phyloP scores from a whole-genome alignment of 1,140 invertebrate species.

The Chymomyza costata region DNA sequence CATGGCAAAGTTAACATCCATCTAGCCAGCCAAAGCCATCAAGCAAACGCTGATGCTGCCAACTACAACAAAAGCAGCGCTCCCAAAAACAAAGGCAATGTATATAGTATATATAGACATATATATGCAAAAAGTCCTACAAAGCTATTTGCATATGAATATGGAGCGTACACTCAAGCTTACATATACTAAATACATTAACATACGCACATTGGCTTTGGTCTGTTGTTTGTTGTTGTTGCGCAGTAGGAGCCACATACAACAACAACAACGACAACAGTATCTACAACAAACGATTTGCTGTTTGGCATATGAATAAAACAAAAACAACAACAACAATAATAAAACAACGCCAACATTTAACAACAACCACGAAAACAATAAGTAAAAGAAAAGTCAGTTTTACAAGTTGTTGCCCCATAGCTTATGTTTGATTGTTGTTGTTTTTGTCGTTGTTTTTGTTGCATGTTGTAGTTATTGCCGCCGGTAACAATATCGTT shows the following conservation, averaged over 20 bases:
- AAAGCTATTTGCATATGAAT: conserved; percentile 68
- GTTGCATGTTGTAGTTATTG: conserved; percentile 57
- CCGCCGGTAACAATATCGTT: conserved; percentile 49
- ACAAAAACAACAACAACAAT: conserved; percentile 36
- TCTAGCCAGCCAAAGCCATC: conserved; percentile 41
- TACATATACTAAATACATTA: background rate
- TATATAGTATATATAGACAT: too few species aligned
- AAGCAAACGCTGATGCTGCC: conserved; percentile 27
- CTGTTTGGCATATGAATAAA: conserved; percentile 54
- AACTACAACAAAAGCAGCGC: conserved; percentile 18
- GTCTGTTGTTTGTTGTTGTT: conserved; percentile 36
- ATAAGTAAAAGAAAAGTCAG: conserved; percentile 34
- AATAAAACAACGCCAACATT: conserved; percentile 34
- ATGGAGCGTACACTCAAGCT: conserved; percentile 19
- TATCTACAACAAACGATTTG: conserved; percentile 34
- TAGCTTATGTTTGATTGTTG: conserved; percentile 65
- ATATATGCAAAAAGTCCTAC: conserved; percentile 58
- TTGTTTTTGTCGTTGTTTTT: conserved; percentile 29
- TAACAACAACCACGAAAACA: conserved; percentile 6
- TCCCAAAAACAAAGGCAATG: conserved; percentile 11
- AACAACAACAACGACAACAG: conserved; percentile 29
- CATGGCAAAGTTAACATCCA: conserved; percentile 33
- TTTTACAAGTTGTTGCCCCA: conserved; percentile 44
- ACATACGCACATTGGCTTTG: background rate
- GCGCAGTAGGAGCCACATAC: conserved; percentile 14